phyloP scores from a whole-genome alignment of 2,797 vertebrate genomes.

The Monodelphis domestica region DNA sequence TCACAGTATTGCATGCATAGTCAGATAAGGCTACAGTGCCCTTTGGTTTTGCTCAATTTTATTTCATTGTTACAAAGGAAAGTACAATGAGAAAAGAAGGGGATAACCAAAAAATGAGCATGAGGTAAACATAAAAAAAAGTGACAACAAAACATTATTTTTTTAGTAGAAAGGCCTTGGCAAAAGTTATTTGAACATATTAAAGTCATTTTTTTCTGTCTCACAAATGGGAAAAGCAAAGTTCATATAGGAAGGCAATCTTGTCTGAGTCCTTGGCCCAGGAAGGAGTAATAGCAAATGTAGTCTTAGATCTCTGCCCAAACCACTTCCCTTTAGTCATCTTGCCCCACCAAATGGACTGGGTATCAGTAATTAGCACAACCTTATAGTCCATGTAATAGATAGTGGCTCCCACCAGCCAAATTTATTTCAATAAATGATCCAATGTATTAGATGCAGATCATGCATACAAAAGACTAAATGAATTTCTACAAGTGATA shows the following conservation, averaged over 20 bases:
- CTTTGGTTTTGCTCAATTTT: background rate
- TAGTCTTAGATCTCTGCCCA: background rate
- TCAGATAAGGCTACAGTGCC: background rate
- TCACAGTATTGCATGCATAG: background rate
- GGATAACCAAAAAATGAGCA: background rate
- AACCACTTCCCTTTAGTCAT: background rate
- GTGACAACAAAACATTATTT: background rate
- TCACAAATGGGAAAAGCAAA: background rate
- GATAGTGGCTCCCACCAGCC: background rate
- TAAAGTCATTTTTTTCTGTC: background rate
- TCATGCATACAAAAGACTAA: background rate
- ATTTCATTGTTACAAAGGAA: background rate
- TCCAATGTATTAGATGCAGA: background rate
- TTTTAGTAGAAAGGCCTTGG: background rate
- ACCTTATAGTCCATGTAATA: background rate
- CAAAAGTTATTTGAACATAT: background rate
- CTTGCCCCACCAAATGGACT: background rate
- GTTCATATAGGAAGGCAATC: background rate
- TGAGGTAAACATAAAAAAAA: background rate
- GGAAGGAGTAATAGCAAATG: background rate
- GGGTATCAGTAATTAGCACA: background rate
- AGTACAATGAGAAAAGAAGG: background rate
- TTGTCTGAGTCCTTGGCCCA: background rate
- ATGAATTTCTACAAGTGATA: background rate
- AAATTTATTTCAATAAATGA: conserved; percentile 29